phyloP scores from a whole-genome alignment of 2,888 invertebrate genomes.

The Dryomyza anilis region DNA sequence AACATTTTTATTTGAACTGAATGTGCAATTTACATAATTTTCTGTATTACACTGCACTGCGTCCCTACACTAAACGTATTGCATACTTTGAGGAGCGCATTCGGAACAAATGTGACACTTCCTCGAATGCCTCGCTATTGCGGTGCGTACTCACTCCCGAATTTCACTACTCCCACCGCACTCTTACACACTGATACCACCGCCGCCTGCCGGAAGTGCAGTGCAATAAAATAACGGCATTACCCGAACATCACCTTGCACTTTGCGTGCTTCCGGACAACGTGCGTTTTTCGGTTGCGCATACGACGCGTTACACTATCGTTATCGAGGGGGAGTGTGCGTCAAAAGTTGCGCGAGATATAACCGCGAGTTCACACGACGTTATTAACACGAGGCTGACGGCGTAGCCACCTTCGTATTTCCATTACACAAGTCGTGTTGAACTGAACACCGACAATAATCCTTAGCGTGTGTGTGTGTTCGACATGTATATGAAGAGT shows the following conservation, averaged over 20 bases:
- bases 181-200: not conserved
- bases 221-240: not conserved
- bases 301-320: not conserved
- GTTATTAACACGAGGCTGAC: not conserved
- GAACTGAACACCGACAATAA: not conserved
- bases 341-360: no score
- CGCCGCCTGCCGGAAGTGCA: conserved; percentile 5
- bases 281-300: not conserved
- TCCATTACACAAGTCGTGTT: not conserved
- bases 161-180: not conserved
- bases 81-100: conserved; percentile 4
- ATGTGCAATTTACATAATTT: not conserved
- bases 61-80: not conserved
- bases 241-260: conserved; percentile 4
- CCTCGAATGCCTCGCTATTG: not conserved
- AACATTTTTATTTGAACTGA: not conserved
- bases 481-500: not conserved
- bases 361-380: not conserved
- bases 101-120: conserved; percentile 1
- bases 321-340: no score
- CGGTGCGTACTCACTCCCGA: not conserved
- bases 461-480: not conserved
- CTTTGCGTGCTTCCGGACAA: conserved; percentile 3
- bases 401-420: not conserved
- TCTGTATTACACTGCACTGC: not conserved